Evolutionary conservation across 2,888 invertebrate species (phyloP).

Genomic region (Drosophila anomalata): DNA sequence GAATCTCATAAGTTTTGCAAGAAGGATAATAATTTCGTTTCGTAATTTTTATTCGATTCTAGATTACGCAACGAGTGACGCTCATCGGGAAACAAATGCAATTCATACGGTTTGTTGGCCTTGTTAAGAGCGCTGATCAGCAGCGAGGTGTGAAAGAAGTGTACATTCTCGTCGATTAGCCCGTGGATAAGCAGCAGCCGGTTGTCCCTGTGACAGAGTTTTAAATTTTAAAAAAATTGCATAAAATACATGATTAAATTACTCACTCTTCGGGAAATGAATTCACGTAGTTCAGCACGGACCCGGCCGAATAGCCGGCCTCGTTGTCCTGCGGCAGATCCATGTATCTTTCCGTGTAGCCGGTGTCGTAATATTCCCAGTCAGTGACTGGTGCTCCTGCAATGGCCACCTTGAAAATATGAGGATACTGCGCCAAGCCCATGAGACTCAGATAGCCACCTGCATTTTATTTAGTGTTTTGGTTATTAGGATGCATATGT

Average conservation of each 20-base stretch:
- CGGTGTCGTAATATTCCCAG: conserved; percentile 99
- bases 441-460: conserved; percentile 97
- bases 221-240: not conserved
- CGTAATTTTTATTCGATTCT: conserved; percentile 98
- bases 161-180: conserved; percentile 99
- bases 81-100: conserved; percentile 98
- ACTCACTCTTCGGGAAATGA: conserved; percentile 96
- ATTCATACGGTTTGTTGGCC: conserved; percentile 97
- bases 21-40: conserved; percentile 96
- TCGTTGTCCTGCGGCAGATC: conserved; percentile 91
- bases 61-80: conserved; percentile 96
- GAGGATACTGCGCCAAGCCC: conserved; percentile 95
- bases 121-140: conserved; percentile 95
- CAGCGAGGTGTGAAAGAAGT: conserved; percentile 97
- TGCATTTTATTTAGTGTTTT: conserved; percentile 63
- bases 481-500: not conserved
- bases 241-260: not conserved
- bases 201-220: conserved; percentile 87
- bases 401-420: conserved; percentile 96
- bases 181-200: conserved; percentile 98
- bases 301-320: conserved; percentile 92
- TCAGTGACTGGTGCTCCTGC: conserved; percentile 99
- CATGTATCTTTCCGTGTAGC: conserved; percentile 99
- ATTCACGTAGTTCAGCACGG: conserved; percentile 92
- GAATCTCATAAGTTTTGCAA: conserved; percentile 90